A percentile compares a stretch with the other conserved stretches of the same genome.
phyloP scores from a whole-genome alignment of 2,797 vertebrate genomes.

The Lepus townsendii region DNA sequence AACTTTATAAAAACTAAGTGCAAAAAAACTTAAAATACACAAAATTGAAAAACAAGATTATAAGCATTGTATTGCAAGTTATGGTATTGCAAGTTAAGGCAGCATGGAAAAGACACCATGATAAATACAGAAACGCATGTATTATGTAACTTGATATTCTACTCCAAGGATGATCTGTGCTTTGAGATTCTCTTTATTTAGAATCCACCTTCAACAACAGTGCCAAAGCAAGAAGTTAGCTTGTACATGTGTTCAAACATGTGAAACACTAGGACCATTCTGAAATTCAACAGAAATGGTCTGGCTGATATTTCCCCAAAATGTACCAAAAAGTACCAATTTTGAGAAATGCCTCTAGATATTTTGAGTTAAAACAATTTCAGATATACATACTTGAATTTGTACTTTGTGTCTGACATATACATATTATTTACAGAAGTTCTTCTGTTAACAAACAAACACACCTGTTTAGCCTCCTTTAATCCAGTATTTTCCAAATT shows the following conservation, averaged over 20 bases:
- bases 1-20: slow-evolving; percentile 46
- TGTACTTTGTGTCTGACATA: no score
- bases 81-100: neutral
- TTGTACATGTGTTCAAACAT: neutral
- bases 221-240: slow-evolving; percentile 2
- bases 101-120: neutral
- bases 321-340: neutral
- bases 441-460: neutral
- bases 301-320: neutral
- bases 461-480: neutral
- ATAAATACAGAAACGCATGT: neutral
- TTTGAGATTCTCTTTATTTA: slow-evolving; percentile 16
- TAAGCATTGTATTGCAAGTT: neutral
- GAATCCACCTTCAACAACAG: neutral
- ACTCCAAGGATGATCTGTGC: neutral
- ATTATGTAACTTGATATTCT: neutral
- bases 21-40: slow-evolving; percentile 4
- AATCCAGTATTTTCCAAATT: neutral
- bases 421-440: neutral
- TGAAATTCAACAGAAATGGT: slow-evolving; percentile 59
- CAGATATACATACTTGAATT: neutral
- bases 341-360: neutral
- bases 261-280: neutral
- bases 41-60: slow-evolving; percentile 30
- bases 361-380: slow-evolving; percentile 26